These are phyloP conservation scores for Scyliorhinus canicula DNA, from an alignment of 2,797 vertebrate genomes.

Conservation along the genomic window DNA sequence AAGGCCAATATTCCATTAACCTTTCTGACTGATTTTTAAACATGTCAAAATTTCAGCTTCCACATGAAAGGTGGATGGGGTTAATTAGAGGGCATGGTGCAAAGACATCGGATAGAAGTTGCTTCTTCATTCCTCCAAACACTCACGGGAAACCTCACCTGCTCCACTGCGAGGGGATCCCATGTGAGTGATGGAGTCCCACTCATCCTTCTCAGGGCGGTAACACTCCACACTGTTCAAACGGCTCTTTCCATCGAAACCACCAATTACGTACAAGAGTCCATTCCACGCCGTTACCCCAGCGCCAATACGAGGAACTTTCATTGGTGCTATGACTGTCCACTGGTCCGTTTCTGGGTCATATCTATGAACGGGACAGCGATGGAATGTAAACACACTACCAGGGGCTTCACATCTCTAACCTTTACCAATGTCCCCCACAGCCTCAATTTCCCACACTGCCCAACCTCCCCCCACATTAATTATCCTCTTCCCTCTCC, in stretches of 20 bases:
- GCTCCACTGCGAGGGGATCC: constrained; percentile 63
- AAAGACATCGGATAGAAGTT: constrained; percentile 5
- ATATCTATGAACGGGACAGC: constrained; percentile 54
- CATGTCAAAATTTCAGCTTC: not conserved
- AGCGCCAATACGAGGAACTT: constrained; percentile 64
- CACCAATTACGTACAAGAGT: constrained; percentile 66
- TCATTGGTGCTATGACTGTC: constrained; percentile 64
- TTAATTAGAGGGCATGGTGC: not conserved
- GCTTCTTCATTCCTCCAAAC: not conserved
- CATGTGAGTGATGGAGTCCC: constrained; percentile 67
- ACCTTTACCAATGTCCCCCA: not conserved
- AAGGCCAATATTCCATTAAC: too few species aligned
- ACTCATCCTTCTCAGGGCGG: constrained; percentile 65
- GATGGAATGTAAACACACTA: not conserved
- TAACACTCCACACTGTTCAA: constrained; percentile 67
- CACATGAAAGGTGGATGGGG: not conserved
- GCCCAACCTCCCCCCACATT: not conserved
- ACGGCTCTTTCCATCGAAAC: constrained; percentile 65
- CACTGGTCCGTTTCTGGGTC: constrained; percentile 69
- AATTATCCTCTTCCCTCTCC: not conserved
- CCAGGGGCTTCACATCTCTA: not conserved
- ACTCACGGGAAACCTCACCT: constrained; percentile 52
- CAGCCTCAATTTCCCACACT: not conserved
- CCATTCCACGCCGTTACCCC: constrained; percentile 61
- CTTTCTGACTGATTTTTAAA: not conserved